A percentile compares a stretch with the other conserved stretches of the same genome.
Evolutionary conservation across 2,113 vertebrate genomes (phyloP).

Genomic region (Hyaena hyaena): DNA sequence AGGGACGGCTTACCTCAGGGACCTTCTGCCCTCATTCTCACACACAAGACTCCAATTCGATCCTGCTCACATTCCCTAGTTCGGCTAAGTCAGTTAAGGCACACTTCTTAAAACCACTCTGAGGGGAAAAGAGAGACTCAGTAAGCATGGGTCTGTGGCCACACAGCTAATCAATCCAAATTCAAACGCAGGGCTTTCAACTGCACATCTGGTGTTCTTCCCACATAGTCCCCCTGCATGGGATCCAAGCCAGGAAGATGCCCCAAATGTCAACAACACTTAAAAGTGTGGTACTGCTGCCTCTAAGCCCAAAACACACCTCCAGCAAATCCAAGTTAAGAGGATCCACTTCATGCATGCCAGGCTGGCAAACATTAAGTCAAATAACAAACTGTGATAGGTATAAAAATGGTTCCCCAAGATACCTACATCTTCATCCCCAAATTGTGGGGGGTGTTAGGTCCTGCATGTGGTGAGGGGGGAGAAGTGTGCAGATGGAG

Average conservation of each 20-base stretch:
- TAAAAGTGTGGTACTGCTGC: rapidly evolving
- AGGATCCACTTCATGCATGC: not conserved
- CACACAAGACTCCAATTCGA: not conserved
- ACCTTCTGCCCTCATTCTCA: not conserved
- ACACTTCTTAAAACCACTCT: not conserved
- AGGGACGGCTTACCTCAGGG: not conserved
- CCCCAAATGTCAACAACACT: not conserved
- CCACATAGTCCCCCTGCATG: rapidly evolving
- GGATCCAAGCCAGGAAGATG: not conserved
- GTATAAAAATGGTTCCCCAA: too few relatives aligned
- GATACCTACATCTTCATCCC: rapidly evolving
- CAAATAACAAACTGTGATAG: not conserved
- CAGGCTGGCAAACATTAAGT: not conserved
- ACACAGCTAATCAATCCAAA: too few relatives aligned
- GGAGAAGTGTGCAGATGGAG: not conserved
- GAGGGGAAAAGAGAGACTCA: not conserved
- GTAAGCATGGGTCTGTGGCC: not conserved
- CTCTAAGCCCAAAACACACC: not conserved
- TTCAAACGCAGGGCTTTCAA: not conserved
- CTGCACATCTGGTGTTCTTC: too few relatives aligned
- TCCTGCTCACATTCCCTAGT: not conserved
- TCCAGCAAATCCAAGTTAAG: not conserved
- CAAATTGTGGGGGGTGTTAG: rapidly evolving
- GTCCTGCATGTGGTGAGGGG: rapidly evolving
- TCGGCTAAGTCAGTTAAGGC: not conserved